Evolutionary conservation across 2,113 vertebrate species (phyloP).

Genomic region (Lagenorhynchus albirostris): DNA sequence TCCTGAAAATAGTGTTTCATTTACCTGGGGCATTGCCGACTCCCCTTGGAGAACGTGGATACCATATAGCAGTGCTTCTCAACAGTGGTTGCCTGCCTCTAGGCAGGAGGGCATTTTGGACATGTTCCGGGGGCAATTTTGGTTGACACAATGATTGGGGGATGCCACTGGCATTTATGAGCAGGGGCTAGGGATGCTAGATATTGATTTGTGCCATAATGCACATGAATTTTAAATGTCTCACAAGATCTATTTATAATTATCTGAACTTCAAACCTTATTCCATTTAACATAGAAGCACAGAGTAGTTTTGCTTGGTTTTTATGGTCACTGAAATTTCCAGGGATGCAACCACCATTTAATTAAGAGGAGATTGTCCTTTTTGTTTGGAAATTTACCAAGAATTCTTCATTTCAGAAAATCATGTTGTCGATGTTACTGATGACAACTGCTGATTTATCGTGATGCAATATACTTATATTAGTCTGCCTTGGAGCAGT

Average conservation of each 20-base stretch:
- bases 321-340: slow-evolving; percentile 3
- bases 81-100: neutral
- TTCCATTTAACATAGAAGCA: neutral
- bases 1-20: neutral
- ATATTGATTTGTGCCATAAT: neutral
- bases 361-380: neutral
- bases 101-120: neutral
- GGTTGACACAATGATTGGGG: neutral
- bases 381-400: slow-evolving; percentile 20
- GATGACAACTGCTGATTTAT: neutral
- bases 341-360: neutral
- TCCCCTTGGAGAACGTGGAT: neutral
- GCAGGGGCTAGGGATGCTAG: neutral
- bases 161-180: neutral
- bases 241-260: slow-evolving; percentile 24
- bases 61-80: neutral
- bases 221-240: neutral
- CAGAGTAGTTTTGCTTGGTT: neutral
- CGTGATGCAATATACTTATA: neutral
- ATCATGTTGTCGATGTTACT: neutral
- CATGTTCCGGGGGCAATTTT: neutral
- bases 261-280: neutral
- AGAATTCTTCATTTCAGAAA: slow-evolving; percentile 35
- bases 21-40: neutral
- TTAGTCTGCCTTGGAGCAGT: neutral